Evolutionary conservation across 2,113 vertebrate genomes (phyloP).

Genomic region (Nicator chloris): DNA sequence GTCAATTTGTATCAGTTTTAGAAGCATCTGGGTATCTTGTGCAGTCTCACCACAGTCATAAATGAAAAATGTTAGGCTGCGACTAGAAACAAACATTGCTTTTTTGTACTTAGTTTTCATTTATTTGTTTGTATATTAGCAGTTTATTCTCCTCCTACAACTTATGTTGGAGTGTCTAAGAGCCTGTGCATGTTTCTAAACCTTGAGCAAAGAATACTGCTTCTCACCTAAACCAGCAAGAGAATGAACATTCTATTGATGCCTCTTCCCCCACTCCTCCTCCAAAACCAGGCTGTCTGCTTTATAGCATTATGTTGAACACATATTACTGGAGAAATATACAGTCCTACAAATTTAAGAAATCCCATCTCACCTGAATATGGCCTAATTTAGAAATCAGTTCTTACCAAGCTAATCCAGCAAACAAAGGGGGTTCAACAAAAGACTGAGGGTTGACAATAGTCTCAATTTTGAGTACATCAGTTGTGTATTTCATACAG

Average conservation of each 20-base stretch:
- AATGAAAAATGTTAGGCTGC: background rate
- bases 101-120: background rate
- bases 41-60: background rate
- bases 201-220: background rate
- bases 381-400: background rate
- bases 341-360: background rate
- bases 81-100: background rate
- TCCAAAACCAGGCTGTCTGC: background rate
- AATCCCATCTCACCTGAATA: background rate
- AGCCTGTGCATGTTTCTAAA: background rate
- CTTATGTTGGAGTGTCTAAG: background rate
- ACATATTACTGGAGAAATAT: background rate
- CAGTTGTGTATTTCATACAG: background rate
- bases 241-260: background rate
- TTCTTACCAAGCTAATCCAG: background rate
- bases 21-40: background rate
- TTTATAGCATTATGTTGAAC: background rate
- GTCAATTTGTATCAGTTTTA: background rate
- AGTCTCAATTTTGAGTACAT: background rate
- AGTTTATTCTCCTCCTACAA: background rate
- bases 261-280: background rate
- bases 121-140: background rate
- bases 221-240: background rate
- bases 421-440: background rate
- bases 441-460: background rate